Evolutionary conservation across 2,113 vertebrate species (phyloP).

Genomic region (Tretioscincus oriximinensis): DNA sequence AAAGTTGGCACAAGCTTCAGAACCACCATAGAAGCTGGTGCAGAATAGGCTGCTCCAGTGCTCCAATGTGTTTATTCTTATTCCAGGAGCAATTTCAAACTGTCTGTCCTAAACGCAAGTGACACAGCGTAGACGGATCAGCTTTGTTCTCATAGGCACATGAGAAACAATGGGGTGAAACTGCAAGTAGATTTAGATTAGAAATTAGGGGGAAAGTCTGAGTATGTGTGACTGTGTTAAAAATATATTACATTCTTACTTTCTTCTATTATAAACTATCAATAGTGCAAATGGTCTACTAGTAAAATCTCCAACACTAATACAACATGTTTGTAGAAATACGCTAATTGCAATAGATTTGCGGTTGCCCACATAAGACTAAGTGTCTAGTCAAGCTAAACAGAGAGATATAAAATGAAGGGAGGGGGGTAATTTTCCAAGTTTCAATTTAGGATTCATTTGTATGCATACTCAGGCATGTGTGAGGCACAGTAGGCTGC

Average conservation of each 20-base stretch:
- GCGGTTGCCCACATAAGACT: constrained; percentile 13
- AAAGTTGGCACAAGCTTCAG: too few relatives aligned
- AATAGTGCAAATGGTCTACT: constrained; percentile 16
- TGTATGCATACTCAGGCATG: constrained; percentile 11
- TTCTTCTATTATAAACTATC: constrained; percentile 12
- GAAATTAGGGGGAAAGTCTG: too few relatives aligned
- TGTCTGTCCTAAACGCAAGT: too few relatives aligned
- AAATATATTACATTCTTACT: background rate
- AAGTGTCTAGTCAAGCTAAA: constrained; percentile 35
- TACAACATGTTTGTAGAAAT: constrained; percentile 18
- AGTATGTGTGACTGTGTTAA: too few relatives aligned
- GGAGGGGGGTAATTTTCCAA: constrained; percentile 30
- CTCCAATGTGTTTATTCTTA: too few relatives aligned
- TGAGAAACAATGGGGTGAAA: background rate
- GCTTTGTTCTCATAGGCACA: background rate
- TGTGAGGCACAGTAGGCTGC: constrained; percentile 2
- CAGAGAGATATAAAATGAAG: constrained; percentile 15
- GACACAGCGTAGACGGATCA: too few relatives aligned
- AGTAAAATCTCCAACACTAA: constrained; percentile 20
- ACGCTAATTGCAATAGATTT: constrained; percentile 25
- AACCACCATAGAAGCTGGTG: too few relatives aligned
- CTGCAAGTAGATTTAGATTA: too few relatives aligned
- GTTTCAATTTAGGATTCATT: constrained; percentile 28
- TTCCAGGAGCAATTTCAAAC: too few relatives aligned
- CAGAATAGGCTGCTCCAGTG: too few relatives aligned